phyloP scores from a whole-genome alignment of 2,797 vertebrate genomes.

The Paratrypauchen microcephalus region DNA sequence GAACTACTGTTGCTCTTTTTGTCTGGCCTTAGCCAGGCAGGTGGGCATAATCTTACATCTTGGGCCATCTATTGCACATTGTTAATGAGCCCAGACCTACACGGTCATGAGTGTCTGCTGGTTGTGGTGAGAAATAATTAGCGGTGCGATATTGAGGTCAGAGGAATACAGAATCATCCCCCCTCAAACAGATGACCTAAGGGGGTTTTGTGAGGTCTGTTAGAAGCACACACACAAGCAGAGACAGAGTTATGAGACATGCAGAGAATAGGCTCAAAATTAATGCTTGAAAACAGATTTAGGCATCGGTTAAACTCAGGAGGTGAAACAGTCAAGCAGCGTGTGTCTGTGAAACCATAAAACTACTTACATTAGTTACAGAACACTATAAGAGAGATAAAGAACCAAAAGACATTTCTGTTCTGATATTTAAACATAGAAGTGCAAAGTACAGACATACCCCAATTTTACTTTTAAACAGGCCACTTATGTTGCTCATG shows the following conservation, averaged over 20 bases:
- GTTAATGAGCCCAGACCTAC: background rate
- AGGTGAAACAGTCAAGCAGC: background rate
- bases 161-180: slow-evolving; percentile 21
- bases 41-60: background rate
- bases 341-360: background rate
- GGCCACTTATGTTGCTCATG: slow-evolving; percentile 80
- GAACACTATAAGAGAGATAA: background rate
- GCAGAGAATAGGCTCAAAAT: slow-evolving; percentile 9
- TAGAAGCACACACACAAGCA: slow-evolving; percentile 11
- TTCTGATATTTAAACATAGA: background rate
- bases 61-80: background rate
- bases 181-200: slow-evolving; percentile 28
- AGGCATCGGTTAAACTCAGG: background rate
- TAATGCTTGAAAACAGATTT: slow-evolving; percentile 8
- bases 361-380: background rate
- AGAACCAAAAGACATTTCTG: background rate
- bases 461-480: slow-evolving; percentile 86
- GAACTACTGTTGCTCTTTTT: background rate
- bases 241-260: slow-evolving; percentile 17
- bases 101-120: slow-evolving; percentile 15
- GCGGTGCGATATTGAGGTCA: slow-evolving; percentile 34
- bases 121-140: slow-evolving; percentile 24
- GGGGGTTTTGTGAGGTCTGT: slow-evolving; percentile 8
- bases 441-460: slow-evolving; percentile 58
- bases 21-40: background rate